Evolutionary conservation across 2,888 invertebrate genomes (phyloP), one percentile per base, ranked within the genome.

Genomic region (Synergus umbraculus): DNA sequence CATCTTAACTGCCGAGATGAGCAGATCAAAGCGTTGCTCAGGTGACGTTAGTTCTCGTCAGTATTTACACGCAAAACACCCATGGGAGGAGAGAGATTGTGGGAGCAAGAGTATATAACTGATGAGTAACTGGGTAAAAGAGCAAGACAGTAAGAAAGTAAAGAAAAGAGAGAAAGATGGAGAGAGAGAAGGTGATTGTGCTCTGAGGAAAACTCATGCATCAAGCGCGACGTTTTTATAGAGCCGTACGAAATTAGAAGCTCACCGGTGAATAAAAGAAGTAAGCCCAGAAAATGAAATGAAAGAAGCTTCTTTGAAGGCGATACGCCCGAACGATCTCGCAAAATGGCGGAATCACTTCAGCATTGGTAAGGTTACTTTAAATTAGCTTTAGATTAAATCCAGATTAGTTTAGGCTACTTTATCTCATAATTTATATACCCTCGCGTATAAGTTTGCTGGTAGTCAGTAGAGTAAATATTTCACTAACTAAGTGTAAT

Each of bases 171-270:
- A 64, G 29, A n/a, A 64, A 73, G 41, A 76, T 67, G 12, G 65
- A 67, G 63, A 58, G 60, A 46, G 60, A 46, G 63, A 37, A 76
- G 64, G 43, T 46, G 58, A 64, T 69, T 49, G 64, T 76, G 67
- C 63, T 66, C 60, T 37, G 73, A 76, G 78, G 76, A 54, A 77
- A 63, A 79, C 82, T 80, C 85, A 83, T 86, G 86, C 83, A 85
- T 86, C 87, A 85, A 85, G 84, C 84, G 80, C 87, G 88, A 88
- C 89, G 83, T 89, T 90, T 90, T 90, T 90, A 88, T 89, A 88
- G 89, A 86, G 86, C 82, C 82, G 80, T 79, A 82, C 88, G 85
- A 86, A 90, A 89, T 90, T 90, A 90, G 90, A 89, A 87, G 82
- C 84, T 79, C 78, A 60, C 44, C 78, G 66, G 76, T 80, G 83